phyloP scores from a whole-genome alignment of 2,888 invertebrate species.

The Lomographa bimaculata region DNA sequence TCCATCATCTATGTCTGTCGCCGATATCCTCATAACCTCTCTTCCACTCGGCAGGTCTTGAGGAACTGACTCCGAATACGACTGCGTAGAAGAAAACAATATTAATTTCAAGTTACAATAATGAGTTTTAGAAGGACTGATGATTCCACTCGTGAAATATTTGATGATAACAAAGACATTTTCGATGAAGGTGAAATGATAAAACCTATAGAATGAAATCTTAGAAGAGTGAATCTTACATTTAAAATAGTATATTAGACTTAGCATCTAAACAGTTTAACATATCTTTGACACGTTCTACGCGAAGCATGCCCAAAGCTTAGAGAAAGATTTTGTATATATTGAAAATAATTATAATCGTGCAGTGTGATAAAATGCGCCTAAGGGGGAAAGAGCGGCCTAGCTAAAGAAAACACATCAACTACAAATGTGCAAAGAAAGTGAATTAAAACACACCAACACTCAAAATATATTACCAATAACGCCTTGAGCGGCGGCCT shows the following conservation, averaged over 20 bases:
- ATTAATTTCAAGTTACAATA: slow-evolving; percentile 16
- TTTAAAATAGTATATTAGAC: slow-evolving; percentile 13
- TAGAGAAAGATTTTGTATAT: slow-evolving; percentile 68
- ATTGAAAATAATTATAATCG: slow-evolving; percentile 79
- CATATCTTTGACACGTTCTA: slow-evolving; percentile 59
- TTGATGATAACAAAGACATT: background rate
- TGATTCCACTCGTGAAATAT: background rate
- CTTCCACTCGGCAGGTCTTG: slow-evolving; percentile 88
- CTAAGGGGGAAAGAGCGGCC: slow-evolving; percentile 79
- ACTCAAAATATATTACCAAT: slow-evolving; percentile 74
- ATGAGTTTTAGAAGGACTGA: background rate
- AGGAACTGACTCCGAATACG: slow-evolving; percentile 89
- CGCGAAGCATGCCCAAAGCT: slow-evolving; percentile 81
- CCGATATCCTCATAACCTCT: slow-evolving; percentile 95
- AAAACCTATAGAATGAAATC: background rate
- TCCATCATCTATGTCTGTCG: slow-evolving; percentile 96
- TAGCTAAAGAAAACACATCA: slow-evolving; percentile 80
- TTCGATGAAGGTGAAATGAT: too few relatives aligned
- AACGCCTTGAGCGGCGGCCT: slow-evolving; percentile 77
- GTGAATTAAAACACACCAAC: slow-evolving; percentile 71
- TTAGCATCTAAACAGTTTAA: slow-evolving; percentile 27
- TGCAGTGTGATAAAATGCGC: slow-evolving; percentile 81
- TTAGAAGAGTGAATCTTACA: background rate
- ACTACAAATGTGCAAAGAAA: slow-evolving; percentile 82
- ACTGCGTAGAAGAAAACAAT: slow-evolving; percentile 56